A percentile compares a stretch with the other conserved stretches of the same genome.
These are phyloP conservation scores for Gadopsis marmoratus DNA, from an alignment of 2,797 vertebrate species.

Conservation along the genomic window DNA sequence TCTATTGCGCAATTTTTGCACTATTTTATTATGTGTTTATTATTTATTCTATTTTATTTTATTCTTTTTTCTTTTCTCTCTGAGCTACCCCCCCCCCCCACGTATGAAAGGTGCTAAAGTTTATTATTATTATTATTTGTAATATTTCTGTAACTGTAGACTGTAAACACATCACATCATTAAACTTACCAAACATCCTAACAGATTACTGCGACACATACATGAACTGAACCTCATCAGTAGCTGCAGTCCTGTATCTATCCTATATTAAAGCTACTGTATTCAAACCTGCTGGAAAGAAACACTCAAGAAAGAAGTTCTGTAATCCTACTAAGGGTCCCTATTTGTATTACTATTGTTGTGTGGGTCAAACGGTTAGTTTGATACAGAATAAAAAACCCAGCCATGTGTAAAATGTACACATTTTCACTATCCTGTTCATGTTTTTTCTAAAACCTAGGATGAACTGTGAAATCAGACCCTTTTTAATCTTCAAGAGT, in stretches of 20 bases:
- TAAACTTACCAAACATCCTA: background rate
- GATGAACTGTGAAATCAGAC: slow-evolving; percentile 17
- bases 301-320: background rate
- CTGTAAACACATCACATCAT: background rate
- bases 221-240: background rate
- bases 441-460: background rate
- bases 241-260: background rate
- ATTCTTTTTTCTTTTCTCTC: too few species aligned
- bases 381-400: background rate
- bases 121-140: too few species aligned
- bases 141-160: background rate
- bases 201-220: background rate
- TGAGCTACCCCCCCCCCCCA: too few species aligned
- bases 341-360: background rate
- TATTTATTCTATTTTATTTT: too few species aligned
- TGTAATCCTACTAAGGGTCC: background rate
- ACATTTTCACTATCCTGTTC: slow-evolving; percentile 2
- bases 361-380: background rate
- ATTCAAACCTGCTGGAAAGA: background rate
- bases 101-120: too few species aligned
- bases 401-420: background rate
- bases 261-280: background rate
- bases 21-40: too few species aligned
- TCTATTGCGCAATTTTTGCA: too few species aligned
- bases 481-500: background rate